These are phyloP conservation scores for Ecliptopera silaceata DNA, from an alignment of 2,888 invertebrate genomes.

Conservation along the genomic window DNA sequence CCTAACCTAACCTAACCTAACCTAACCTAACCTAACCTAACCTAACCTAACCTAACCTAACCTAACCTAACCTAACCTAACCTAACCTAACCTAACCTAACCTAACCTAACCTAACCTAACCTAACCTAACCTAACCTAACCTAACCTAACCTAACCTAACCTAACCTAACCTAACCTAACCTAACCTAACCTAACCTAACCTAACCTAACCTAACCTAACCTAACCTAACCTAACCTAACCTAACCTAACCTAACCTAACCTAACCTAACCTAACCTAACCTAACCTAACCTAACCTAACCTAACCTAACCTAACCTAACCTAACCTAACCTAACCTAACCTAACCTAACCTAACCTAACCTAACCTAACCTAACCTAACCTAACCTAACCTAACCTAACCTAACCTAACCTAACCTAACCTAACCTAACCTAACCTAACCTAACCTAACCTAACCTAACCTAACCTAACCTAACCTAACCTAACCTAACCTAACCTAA, in stretches of 20 bases:
- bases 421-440: conserved; percentile 27
- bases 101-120: conserved; percentile 31
- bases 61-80: conserved; percentile 35
- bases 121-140: conserved; percentile 35
- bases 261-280: conserved; percentile 28
- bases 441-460: conserved; percentile 21
- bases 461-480: conserved; percentile 29
- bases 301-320: conserved; percentile 30
- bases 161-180: conserved; percentile 28
- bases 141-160: conserved; percentile 28
- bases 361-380: conserved; percentile 33
- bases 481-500: conserved; percentile 29
- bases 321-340: conserved; percentile 28
- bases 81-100: conserved; percentile 30
- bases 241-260: conserved; percentile 26
- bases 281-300: conserved; percentile 26
- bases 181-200: conserved; percentile 33
- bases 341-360: conserved; percentile 28
- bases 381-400: conserved; percentile 32
- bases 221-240: conserved; percentile 31
- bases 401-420: conserved; percentile 33
- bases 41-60: conserved; percentile 34
- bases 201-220: conserved; percentile 31
- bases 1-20: conserved; percentile 37
- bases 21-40: conserved; percentile 31